Base-by-base conservation (phyloP, 1,140 invertebrate species). In the Drosophila azteca region DNA sequence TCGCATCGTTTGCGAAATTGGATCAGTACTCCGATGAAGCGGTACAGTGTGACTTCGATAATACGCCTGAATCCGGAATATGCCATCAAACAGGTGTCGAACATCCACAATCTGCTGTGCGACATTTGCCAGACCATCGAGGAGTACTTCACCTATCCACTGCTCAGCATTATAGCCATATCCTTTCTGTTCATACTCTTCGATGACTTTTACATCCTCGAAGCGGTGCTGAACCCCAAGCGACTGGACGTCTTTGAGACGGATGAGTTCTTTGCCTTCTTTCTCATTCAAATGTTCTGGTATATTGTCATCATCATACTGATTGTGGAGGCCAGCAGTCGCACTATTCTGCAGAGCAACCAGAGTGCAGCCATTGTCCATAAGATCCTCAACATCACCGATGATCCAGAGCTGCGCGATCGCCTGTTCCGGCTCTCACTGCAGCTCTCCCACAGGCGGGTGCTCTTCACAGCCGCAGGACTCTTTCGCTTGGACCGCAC, bases 201-300 rank as follows among this genome's bases (percentile, higher is more conserved):
- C 9, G 90, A 91, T 58, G 83, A 90, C 43, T 91, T 90, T 58
- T 91, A 91, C 48, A 81, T 91, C 39, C 60, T 91, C 26, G 90
- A 90, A 15, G 90, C 81, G 0, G 46, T 89, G 17, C 13, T 91
- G 6, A 89, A 80, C 63, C 87, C 87, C 3, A 90, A 85, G 20
- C 70, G 88, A 24, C 54, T 90, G 45, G 87, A 90, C 26, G 54
- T 72, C 15, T 83, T 90, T 17, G 90, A 91, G 41, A 77, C 80
- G 0, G 85, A 91, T 46, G 90, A 91, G 20, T 91, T 91, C n/a
- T 89, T 91, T 48, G 78, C 89, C 15, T 91, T 91, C 50, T 91
- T 91, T 26, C 64, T 90, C 0, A 79, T 71, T 5, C 90, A 91
- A 77, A 82, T 91, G 69, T 57, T 88, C 0, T 90, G 90, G 87